These are phyloP conservation scores for Arremon brunneinucha DNA, from an alignment of 2,797 vertebrate species.

Conservation along the genomic window DNA sequence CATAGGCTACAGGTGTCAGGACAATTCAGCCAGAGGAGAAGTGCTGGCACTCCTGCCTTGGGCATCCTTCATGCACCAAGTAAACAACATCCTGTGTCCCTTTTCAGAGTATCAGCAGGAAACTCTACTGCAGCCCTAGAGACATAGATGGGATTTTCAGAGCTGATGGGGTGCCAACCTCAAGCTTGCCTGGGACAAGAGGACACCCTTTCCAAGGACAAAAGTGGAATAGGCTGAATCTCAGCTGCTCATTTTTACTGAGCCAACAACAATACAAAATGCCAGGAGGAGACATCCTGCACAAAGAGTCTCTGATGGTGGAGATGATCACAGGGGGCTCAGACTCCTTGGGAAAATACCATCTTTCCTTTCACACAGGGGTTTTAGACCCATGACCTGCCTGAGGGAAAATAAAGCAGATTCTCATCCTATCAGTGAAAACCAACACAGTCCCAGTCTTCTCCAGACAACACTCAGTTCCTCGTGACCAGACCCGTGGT, in stretches of 20 bases:
- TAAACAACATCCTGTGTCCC: neutral
- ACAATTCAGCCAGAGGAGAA: neutral
- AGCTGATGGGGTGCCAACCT: neutral
- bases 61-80: neutral
- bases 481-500: neutral
- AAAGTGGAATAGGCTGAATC: neutral
- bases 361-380: neutral
- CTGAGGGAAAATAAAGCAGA: neutral
- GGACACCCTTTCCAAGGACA: neutral
- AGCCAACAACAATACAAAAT: neutral
- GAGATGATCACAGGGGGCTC: neutral
- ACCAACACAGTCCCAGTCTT: neutral
- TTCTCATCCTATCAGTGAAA: neutral
- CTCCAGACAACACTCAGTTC: fast-evolving
- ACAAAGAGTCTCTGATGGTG: neutral
- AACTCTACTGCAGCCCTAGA: neutral
- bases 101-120: neutral
- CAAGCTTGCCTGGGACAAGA: neutral
- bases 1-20: neutral
- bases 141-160: neutral
- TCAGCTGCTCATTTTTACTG: neutral
- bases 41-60: neutral
- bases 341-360: neutral
- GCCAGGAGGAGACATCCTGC: neutral
- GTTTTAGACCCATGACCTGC: conserved; percentile 1